Evolutionary conservation across 1,140 invertebrate species (phyloP), one percentile per base, ranked within the genome.

Genomic region (Aphelenchoides avenae): DNA sequence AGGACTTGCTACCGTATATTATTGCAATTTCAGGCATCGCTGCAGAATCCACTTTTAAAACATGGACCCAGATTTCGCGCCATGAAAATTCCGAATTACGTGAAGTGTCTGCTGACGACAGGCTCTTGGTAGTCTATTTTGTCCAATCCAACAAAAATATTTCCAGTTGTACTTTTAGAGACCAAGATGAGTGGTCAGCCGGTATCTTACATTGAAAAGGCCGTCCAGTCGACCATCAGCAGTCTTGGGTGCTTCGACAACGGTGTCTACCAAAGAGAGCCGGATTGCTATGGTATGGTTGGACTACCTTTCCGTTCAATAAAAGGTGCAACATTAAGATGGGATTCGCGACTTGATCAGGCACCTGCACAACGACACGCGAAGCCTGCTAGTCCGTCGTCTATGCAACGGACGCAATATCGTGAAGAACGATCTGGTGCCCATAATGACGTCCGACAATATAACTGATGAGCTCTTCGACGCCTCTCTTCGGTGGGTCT

Each of bases 381-480:
- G 50, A 22, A 37, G 30, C n/a, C 46, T 65, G 3, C 47, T 26
- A 4, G 56, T 60, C 18, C 9, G 57, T n/a, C 26, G 59, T n/a
- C 34, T 60, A n/a, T 60, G 57, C 27, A 40, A 34, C 33, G 53
- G 31, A 15, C 58, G 53, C 11, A 66, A 66, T 33, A 63, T 66
- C 46, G 36, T 66, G 22, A 68, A 61, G 29, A 64, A 41, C 44
- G 64, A 66, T 51, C 37, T 66, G 4, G 42, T 66, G 5, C 64
- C 64, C n/a, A 68, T 66, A 4, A 58, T 66, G 49, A 52, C 43
- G 9, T 62, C 48, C 34, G 30, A 36, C 1, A 36, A 37, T 20
- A 62, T 47, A 13, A 42, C 61, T 6, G 64, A 68, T 13, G 57
- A 66, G 31, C 37, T 66, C 6, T 66, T 66, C 20, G 64, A 70